Evolutionary conservation across 1,140 invertebrate species (phyloP), one percentile per base, ranked within the genome.

Genomic region (Zophobas atratus): DNA sequence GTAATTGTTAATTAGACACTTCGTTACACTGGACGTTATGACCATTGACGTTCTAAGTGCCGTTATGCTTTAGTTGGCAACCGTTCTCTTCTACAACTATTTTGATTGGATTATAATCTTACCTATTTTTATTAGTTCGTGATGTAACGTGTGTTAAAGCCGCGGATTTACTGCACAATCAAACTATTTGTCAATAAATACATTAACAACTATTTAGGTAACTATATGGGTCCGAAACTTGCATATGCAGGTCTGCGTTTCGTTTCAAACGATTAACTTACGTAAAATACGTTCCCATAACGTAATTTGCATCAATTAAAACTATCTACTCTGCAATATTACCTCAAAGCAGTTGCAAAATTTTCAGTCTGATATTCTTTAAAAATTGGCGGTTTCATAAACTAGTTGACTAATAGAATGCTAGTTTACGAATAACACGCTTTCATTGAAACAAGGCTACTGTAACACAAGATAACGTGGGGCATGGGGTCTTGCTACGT

Each of bases 271-370:
- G 49, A 51, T 51, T 57, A 35, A 67, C 60, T 67, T 67, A 67
- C 39, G 60, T 67, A 67, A 67, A 67, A 43, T 67, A 43, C 39
- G 43, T 41, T 67, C 60, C 60, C 38, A 67, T 67, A 67, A 67
- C 60, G 60, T 39, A 67, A 67, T 67, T 67, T 67, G 60, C 38
- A 67, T 67, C 60, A 67, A 67, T 67, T 67, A 67, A 67, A 67
- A 67, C 56, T 32, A 43, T 67, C 60, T 41, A 43, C 1, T 67
- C 39, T 67, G 60, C 60, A 67, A 67, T 67, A 67, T 43, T 32
- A 20, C 34, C 20, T 57, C 34, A 34, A 34, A 57, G 4, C 55
- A 57, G 20, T 57, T 57, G 55, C 55, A 57, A 57, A 57, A 57
- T 33, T 57, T 36, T 33, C 55, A 5, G 2, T 2, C 8, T 4